phyloP scores from a whole-genome alignment of 2,888 invertebrate genomes.

The Melangyna quadrimaculata region DNA sequence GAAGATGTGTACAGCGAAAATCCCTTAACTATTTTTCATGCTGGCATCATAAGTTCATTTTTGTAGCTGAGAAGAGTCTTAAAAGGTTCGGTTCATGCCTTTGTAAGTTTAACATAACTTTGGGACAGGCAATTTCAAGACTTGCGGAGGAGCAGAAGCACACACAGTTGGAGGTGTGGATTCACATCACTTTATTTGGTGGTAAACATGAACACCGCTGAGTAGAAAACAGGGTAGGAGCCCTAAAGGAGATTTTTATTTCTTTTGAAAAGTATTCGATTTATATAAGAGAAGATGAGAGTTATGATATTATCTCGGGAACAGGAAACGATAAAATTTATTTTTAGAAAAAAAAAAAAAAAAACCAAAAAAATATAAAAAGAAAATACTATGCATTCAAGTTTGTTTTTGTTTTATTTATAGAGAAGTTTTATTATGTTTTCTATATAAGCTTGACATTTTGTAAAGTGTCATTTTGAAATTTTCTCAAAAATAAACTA shows the following conservation, averaged over 20 bases:
- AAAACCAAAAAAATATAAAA: neutral
- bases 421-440: constrained; percentile 13
- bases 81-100: constrained; percentile 55
- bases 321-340: constrained; percentile 16
- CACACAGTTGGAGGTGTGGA: constrained; percentile 56
- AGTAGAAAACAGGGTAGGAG: neutral
- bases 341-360: neutral
- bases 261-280: constrained; percentile 21
- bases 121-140: constrained; percentile 39
- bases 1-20: constrained; percentile 55
- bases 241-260: neutral
- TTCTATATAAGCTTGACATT: constrained; percentile 4
- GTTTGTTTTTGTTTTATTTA: neutral
- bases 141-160: neutral
- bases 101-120: constrained; percentile 63
- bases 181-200: constrained; percentile 56
- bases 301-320: constrained; percentile 40
- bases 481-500: neutral
- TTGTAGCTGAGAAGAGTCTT: constrained; percentile 30
- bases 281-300: constrained; percentile 33
- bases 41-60: constrained; percentile 62
- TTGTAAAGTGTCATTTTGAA: neutral
- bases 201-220: constrained; percentile 50
- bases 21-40: constrained; percentile 63
- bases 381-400: neutral